Evolutionary conservation across 2,797 vertebrate genomes (phyloP).

Genomic region (Hozukius guyotensis): DNA sequence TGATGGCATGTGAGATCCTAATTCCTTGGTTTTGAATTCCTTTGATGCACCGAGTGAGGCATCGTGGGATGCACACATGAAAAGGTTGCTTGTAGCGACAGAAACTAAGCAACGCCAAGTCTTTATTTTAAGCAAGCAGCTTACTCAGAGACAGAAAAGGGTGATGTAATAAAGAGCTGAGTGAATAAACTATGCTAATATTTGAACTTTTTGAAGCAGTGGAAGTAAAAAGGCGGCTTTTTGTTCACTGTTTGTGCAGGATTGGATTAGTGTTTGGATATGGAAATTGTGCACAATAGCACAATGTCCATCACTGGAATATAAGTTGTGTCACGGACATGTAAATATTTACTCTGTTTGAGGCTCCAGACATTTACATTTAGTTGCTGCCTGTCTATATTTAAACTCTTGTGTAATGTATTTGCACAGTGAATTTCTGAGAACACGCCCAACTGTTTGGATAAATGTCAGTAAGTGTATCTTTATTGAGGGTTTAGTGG

Average conservation of each 20-base stretch:
- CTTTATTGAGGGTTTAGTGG: slow-evolving; percentile 28
- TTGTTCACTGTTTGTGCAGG: not conserved
- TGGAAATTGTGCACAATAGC: slow-evolving; percentile 8
- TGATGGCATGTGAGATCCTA: slow-evolving; percentile 9
- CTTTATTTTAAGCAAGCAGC: slow-evolving; percentile 23
- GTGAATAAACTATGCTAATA: not conserved
- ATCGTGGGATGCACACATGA: slow-evolving; percentile 13
- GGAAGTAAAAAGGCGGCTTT: not conserved
- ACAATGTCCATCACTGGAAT: not conserved
- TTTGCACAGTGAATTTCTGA: slow-evolving; percentile 45
- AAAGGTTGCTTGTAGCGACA: slow-evolving; percentile 49
- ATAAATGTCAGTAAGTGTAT: slow-evolving; percentile 34
- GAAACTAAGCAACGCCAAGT: slow-evolving; percentile 43
- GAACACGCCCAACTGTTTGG: slow-evolving; percentile 51
- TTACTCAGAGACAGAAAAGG: not conserved
- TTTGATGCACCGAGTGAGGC: slow-evolving; percentile 28
- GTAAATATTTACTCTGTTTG: slow-evolving; percentile 47
- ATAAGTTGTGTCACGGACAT: not conserved
- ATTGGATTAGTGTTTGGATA: slow-evolving; percentile 1
- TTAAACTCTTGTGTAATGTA: slow-evolving; percentile 38
- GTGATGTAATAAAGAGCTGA: not conserved
- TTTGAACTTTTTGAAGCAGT: slow-evolving; percentile 1
- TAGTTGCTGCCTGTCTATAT: slow-evolving; percentile 14
- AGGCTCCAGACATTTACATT: not conserved
- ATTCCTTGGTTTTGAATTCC: slow-evolving; percentile 35